Base-by-base conservation (phyloP, 35 echinoderm and acorn worm genomes). In the Apostichopus parvimensis region DNA sequence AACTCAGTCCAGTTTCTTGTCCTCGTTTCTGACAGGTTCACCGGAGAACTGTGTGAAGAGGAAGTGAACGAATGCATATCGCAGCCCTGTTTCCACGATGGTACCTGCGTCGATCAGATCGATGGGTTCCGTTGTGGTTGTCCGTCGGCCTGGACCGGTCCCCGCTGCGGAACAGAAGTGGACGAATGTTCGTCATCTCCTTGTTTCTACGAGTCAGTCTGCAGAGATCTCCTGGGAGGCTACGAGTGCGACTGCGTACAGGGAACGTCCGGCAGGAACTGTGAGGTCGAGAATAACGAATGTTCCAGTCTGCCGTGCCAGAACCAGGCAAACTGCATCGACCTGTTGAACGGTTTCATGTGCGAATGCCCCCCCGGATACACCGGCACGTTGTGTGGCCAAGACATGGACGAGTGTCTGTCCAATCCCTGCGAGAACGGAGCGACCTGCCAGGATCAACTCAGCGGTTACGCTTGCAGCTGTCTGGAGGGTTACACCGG, bases 111-210 rank as follows among this genome's bases (percentile, higher is more conserved):
- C 17, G 97, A 98, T 83, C 77, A 92, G 12, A 94, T 94, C 56
- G 96, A 98, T 54, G 76, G 83, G 21, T 98, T 91, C 56, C 92
- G 62, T 3, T 98, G 97, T 73, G 82, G 79, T 15, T 98, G 97
- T 77, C 93, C 93, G 1, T 77, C 87, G 66, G 95, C 93, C 15
- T 98, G 97, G 97, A 94, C 93, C 1, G 97, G 97, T 11, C 58
- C 91, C 54, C 65, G 53, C 20, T 98, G 97, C 66, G 22, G 84
- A 58, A 82, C 87, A 1, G 93, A 98, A 17, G 77, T 95, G 4
- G 83, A 98, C n/a, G 97, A 98, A 80, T 98, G 97, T 78, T 90
- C 71, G 1, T 96, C 94, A 14, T 91, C 92, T 10, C 97, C 97
- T 6, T 98, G 97, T 72, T 78, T 89, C 13, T 93, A 98, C 76